A percentile compares a stretch with the other conserved stretches of the same genome.
Conservation (phyloP, 2,888 invertebrate genomes). For the Dendrolimus pini region DNA sequence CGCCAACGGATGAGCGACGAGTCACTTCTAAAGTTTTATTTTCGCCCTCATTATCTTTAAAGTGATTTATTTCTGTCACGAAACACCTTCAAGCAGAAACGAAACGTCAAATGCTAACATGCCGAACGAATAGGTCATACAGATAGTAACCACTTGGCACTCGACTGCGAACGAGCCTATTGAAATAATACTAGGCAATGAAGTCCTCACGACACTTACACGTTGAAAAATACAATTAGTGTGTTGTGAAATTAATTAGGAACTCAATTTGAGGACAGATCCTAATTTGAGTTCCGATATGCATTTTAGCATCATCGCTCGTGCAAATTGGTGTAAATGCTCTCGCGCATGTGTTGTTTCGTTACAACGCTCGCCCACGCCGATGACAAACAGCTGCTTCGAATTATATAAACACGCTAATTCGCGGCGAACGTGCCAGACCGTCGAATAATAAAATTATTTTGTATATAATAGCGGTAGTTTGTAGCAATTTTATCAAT, state of each 20-base stretch:
- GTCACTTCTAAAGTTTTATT: slow-evolving; percentile 66
- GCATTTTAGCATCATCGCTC: slow-evolving; percentile 30
- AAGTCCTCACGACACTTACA: slow-evolving; percentile 47
- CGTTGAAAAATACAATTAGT: slow-evolving; percentile 47
- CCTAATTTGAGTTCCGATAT: slow-evolving; percentile 36
- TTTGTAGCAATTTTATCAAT: slow-evolving; percentile 67
- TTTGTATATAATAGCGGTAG: slow-evolving; percentile 39
- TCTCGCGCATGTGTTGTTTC: slow-evolving; percentile 17
- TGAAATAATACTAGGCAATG: slow-evolving; percentile 55
- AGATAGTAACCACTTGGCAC: slow-evolving; percentile 50
- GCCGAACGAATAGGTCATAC: slow-evolving; percentile 54
- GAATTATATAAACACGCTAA: slow-evolving; percentile 47
- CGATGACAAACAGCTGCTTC: slow-evolving; percentile 38
- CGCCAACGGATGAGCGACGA: slow-evolving; percentile 58
- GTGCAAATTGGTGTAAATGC: slow-evolving; percentile 43
- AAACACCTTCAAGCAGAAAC: slow-evolving; percentile 44
- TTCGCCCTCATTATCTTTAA: slow-evolving; percentile 70
- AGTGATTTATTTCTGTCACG: slow-evolving; percentile 67
- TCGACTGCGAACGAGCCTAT: slow-evolving; percentile 39
- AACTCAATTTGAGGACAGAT: slow-evolving; percentile 38
- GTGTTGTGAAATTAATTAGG: slow-evolving; percentile 50
- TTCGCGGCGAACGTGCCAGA: slow-evolving; percentile 34
- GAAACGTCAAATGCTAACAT: slow-evolving; percentile 52
- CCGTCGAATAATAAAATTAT: slow-evolving; percentile 41
- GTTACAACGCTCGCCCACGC: slow-evolving; percentile 30